Conservation (phyloP, 2,797 vertebrate species). For the Prunella strophiata region DNA sequence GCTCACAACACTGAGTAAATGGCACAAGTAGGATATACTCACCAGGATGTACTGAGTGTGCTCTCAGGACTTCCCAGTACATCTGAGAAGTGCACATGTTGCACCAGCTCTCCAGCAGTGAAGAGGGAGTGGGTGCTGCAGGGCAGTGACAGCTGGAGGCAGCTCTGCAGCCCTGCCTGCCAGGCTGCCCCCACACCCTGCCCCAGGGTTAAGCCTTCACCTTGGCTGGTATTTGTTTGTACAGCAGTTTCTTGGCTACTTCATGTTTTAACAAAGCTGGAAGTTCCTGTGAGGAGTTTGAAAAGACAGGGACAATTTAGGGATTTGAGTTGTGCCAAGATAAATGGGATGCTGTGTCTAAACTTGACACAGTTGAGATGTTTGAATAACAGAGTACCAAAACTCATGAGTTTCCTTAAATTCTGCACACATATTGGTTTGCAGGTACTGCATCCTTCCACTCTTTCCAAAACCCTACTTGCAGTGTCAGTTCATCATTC, state of each 20-base stretch:
- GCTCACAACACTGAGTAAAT: neutral
- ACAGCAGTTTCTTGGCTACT: conserved; percentile 23
- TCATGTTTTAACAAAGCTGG: conserved; percentile 48
- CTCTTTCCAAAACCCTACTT: neutral
- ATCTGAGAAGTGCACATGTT: neutral
- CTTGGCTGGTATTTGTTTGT: neutral
- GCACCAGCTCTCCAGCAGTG: neutral
- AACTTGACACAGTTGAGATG: conserved; percentile 42
- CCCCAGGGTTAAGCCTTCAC: neutral
- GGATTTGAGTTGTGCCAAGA: conserved; percentile 47
- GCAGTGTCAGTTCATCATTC: neutral
- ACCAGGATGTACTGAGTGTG: fast-evolving
- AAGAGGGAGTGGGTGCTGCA: neutral
- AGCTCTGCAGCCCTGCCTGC: neutral
- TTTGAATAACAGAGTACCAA: conserved; percentile 8
- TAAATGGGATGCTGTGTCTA: conserved; percentile 58
- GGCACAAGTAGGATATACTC: neutral
- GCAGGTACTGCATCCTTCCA: neutral
- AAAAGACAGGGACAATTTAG: conserved; percentile 42
- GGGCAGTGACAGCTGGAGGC: neutral
- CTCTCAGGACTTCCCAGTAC: neutral
- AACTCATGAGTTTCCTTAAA: conserved; percentile 24
- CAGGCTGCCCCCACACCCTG: neutral
- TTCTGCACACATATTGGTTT: neutral
- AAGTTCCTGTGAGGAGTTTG: neutral